Evolutionary conservation across 2,888 invertebrate species (phyloP), one percentile per base, ranked within the genome.

Genomic region (Sympetrum striolatum): DNA sequence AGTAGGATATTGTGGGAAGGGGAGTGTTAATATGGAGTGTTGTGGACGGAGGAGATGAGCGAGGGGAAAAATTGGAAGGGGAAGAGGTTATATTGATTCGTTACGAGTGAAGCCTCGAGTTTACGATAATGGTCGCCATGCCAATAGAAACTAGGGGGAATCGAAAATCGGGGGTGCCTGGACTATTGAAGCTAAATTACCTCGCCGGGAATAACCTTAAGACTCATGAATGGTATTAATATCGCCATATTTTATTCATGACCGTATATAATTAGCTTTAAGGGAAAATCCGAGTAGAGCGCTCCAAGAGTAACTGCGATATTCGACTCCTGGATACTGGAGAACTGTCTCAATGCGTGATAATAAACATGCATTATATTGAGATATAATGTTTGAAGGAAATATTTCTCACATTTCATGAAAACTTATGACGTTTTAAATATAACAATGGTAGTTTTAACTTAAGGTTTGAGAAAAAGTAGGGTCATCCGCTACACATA

Each of bases 101-200:
- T 86, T 86, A 86, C 86, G 86, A 64, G 31, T 48, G 86, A 86
- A 86, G 86, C 60, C 37, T 37, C n/a, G 60, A 86, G 86, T 86
- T 86, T 86, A 64, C 60, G 86, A 86, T 60, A 86, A 86, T 86
- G 37, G 86, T 35, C 58, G 64, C 86, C 86, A 86, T 60, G 64
- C 86, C 86, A 86, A 86, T 86, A 60, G 86, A 86, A n/a, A 60
- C 86, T 37, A 12, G 31, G n/a, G 82, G 58, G 35, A 35, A 12
- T 15, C 8, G 12, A n/a, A 60, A 73, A 73, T n/a, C n/a, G n/a
- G 73, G 10, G 64, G 64, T n/a, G 22, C 25, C n/a, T n/a, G 73
- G 73, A 31, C 73, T 31, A 31, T 60, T 86, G 64, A 86, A 22
- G 35, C n/a, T 35, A 37, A 60, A 82, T 39, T 86, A 64, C n/a